A percentile compares a stretch with the other conserved stretches of the same genome.
Conservation (phyloP, 1,140 invertebrate species). For the Leptopilina boulardi region DNA sequence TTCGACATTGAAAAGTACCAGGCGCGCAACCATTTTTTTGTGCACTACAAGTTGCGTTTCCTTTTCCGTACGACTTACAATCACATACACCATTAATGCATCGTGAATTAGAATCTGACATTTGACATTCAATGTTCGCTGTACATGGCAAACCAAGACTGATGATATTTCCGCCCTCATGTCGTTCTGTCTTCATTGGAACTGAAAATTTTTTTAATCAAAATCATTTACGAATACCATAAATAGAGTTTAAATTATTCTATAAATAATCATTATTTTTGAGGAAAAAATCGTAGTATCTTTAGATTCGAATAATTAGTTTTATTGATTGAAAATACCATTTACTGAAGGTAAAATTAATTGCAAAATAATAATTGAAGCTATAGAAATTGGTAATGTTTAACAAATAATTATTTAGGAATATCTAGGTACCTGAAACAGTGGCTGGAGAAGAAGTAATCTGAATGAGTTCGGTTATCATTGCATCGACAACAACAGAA, state of each 20-base stretch:
- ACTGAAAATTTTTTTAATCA: constrained; percentile 27
- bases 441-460: constrained; percentile 44
- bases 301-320: no score
- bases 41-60: constrained; percentile 81
- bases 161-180: constrained; percentile 75
- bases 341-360: no score
- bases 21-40: constrained; percentile 85
- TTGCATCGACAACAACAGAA: constrained; percentile 69
- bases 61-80: constrained; percentile 78
- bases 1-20: constrained; percentile 90
- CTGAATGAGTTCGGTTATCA: constrained; percentile 60
- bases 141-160: constrained; percentile 86
- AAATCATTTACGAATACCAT: not conserved
- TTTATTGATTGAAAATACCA: no score
- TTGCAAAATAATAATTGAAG: no score
- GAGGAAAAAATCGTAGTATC: no score
- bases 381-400: no score
- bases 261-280: no score
- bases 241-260: no score
- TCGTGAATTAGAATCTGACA: constrained; percentile 85
- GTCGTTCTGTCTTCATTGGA: constrained; percentile 67
- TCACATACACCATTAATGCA: constrained; percentile 89
- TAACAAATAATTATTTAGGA: not conserved
- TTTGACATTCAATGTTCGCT: constrained; percentile 86
- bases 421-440: constrained; percentile 7